Conservation (phyloP, 2,888 invertebrate genomes). For the Ptilodon capucinus region DNA sequence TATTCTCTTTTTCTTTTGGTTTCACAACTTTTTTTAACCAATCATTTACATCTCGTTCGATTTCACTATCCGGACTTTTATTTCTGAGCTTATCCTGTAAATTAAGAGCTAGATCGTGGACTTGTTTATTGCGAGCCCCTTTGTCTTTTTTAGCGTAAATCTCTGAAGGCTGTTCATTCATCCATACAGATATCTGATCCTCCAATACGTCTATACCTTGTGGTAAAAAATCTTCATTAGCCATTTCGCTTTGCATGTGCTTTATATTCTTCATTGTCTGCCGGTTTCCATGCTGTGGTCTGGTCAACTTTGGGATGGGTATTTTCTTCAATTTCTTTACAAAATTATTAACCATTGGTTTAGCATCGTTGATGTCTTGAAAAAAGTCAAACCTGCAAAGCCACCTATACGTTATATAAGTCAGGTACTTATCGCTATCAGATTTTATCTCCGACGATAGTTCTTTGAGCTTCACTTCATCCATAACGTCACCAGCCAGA, state of each 20-base stretch:
- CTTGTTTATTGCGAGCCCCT: conserved; percentile 25
- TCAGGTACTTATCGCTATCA: conserved; percentile 34
- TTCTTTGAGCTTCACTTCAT: conserved; percentile 43
- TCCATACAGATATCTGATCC: conserved; percentile 58
- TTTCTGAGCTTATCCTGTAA: conserved; percentile 36
- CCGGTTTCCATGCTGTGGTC: conserved; percentile 44
- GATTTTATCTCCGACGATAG: conserved; percentile 27
- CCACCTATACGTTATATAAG: conserved; percentile 47
- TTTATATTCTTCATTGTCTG: conserved; percentile 40
- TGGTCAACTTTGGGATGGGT: conserved; percentile 36
- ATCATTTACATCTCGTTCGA: conserved; percentile 35
- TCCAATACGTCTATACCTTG: conserved; percentile 43
- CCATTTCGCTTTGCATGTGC: conserved; percentile 19
- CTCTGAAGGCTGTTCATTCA: conserved; percentile 49
- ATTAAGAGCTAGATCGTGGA: conserved; percentile 44
- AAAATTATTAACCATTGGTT: conserved; percentile 37
- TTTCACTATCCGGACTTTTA: conserved; percentile 31
- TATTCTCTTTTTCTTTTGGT: conserved; percentile 31
- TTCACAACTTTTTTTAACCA: conserved; percentile 45
- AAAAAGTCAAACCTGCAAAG: conserved; percentile 43
- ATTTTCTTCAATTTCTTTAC: conserved; percentile 31
- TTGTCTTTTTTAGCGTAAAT: conserved; percentile 35
- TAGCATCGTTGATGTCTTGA: conserved; percentile 34
- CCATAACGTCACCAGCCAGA: conserved; percentile 49
- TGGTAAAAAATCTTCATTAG: conserved; percentile 29